A percentile compares a stretch with the other conserved stretches of the same genome.
Conservation (phyloP, 2,797 vertebrate species). For the Zalophus californianus region DNA sequence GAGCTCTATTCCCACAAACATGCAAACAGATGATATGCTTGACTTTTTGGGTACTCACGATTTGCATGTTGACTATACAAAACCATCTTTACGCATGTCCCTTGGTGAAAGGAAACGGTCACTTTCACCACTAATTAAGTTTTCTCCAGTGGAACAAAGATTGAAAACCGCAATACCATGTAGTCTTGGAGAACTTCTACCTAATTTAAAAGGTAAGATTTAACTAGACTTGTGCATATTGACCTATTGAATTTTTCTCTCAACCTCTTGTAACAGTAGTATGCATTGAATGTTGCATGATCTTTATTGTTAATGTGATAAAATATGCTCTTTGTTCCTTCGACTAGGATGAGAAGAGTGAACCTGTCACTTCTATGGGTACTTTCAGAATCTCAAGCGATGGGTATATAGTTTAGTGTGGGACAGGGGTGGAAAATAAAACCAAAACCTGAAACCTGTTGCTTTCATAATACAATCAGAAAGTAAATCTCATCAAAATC, state of each 20-base stretch:
- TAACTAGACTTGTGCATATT: background rate
- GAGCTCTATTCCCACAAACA: background rate
- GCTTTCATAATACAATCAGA: conserved; percentile 48
- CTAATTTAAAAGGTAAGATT: conserved; percentile 83
- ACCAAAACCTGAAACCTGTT: background rate
- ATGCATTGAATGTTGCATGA: background rate
- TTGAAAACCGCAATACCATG: background rate
- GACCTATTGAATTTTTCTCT: conserved; percentile 37
- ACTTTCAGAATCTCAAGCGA: conserved; percentile 23
- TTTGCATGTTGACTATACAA: conserved; percentile 72
- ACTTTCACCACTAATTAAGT: conserved; percentile 76
- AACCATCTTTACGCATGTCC: background rate
- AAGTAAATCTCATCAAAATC: background rate
- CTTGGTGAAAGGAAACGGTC: conserved; percentile 69
- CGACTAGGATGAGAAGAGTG: background rate
- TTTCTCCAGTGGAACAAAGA: conserved; percentile 78
- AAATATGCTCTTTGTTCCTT: background rate
- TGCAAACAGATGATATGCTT: background rate
- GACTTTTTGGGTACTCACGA: conserved; percentile 22
- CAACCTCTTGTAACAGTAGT: conserved; percentile 17
- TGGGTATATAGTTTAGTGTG: conserved; percentile 11
- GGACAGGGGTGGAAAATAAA: background rate
- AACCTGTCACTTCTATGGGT: background rate
- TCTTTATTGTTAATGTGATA: conserved; percentile 40
- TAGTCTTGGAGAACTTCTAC: conserved; percentile 48